Evolutionary conservation across 2,797 vertebrate species (phyloP).

Genomic region (Alosa sapidissima): DNA sequence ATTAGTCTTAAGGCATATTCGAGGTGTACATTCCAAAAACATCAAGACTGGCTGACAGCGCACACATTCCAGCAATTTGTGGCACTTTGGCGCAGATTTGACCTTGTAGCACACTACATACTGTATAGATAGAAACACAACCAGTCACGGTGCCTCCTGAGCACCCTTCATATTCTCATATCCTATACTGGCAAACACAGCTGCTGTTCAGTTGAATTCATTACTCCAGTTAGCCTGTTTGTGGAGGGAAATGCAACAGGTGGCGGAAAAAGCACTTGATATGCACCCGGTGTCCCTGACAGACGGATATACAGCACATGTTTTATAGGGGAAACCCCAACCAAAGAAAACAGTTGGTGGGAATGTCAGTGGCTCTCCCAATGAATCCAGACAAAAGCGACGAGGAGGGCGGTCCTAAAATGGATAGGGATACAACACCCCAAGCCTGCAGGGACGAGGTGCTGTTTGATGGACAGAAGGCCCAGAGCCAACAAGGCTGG

Average conservation of each 20-base stretch:
- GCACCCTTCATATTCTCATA: background rate
- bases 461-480: background rate
- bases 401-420: background rate
- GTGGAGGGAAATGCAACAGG: background rate
- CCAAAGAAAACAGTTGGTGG: background rate
- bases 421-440: background rate
- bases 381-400: background rate
- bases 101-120: no score
- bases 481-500: background rate
- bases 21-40: background rate
- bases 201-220: background rate
- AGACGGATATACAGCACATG: background rate
- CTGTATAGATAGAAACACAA: background rate
- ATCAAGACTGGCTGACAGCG: background rate
- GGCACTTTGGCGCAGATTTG: no score
- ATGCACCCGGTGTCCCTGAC: no score
- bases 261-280: background rate
- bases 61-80: background rate
- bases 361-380: background rate
- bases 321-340: background rate
- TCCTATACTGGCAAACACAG: background rate
- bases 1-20: background rate
- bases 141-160: background rate
- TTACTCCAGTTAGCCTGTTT: background rate
- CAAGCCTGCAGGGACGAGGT: background rate